Evolutionary conservation across 2,888 invertebrate species (phyloP), one percentile per base, ranked within the genome.

Genomic region (Agrochola lota): DNA sequence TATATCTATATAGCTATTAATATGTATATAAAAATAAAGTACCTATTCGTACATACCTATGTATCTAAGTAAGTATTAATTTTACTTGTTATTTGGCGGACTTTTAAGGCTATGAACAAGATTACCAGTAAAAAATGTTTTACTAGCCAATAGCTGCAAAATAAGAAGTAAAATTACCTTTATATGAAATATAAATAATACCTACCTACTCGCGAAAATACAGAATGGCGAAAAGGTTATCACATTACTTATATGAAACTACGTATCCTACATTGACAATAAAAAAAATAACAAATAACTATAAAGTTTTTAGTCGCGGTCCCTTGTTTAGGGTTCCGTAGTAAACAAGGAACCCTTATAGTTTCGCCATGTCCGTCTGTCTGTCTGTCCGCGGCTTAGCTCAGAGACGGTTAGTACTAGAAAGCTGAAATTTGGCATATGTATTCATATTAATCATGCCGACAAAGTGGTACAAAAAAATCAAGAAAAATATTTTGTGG

Each of bases 21-120:
- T 17, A 43, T 17, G 17, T 66, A 66, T 26, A 6, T 46, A 1
- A 20, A 30, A 30, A 30, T 49, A 20, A 46, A 20, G 7, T 66
- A 30, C 40, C 40, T 40, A 63, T 35, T 46, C 8, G 7, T 67
- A 67, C 26, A 4, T 67, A 46, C 11, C 4, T 66, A 26, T 12
- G 12, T 67, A 49, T 5, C 4, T 20, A 46, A 11, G 6, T 20
- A 46, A 11, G 6, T 46, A 20, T 30, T 35, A 26, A 20, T 52
- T 64, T 71, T 59, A 20, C 43, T 72, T 64, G 1, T 71, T 43
- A 71, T 80, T 43, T 64, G 15, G 20, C 55, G 52, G n/a, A 30
- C 26, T 23, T 71, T 30, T 4, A 23, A 12, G 2, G 73, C 17
- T 35, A 6, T 35, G 30, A 1, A 5, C 15, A 9, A 43, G 0